Conservation (phyloP, 2,888 invertebrate genomes). For the Patella depressa region DNA sequence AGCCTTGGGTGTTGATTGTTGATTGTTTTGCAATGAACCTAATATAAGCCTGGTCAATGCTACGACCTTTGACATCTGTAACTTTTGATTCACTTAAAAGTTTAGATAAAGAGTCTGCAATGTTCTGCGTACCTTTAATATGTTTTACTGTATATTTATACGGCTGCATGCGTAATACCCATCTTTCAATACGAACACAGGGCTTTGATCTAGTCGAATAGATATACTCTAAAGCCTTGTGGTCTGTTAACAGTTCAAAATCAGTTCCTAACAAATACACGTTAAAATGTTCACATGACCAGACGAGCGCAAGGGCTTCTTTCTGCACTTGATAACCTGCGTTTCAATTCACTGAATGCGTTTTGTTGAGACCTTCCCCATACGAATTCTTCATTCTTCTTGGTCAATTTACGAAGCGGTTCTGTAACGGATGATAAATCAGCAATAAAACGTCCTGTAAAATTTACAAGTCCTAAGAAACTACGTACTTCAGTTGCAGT, state of each 20-base stretch:
- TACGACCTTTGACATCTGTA: no score
- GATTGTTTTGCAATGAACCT: neutral
- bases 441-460: neutral
- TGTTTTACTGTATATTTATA: no score
- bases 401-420: neutral
- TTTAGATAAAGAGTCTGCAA: no score
- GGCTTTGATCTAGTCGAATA: no score
- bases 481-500: neutral
- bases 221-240: no score
- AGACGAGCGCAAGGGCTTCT: neutral
- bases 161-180: no score
- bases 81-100: no score
- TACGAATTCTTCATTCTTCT: neutral
- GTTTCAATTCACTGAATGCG: neutral
- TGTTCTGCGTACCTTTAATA: no score
- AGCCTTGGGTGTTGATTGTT: neutral
- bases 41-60: neutral
- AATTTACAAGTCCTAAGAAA: slow-evolving; percentile 2
- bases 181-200: no score
- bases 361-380: neutral
- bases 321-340: neutral
- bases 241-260: neutral
- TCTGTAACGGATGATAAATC: neutral
- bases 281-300: neutral
- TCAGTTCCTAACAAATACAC: neutral